Percentiles rank a stretch among this genome's conserved stretches.
Evolutionary conservation across 64 coral and sea anemone species (phyloP).

Genomic region (Montipora capricornis): DNA sequence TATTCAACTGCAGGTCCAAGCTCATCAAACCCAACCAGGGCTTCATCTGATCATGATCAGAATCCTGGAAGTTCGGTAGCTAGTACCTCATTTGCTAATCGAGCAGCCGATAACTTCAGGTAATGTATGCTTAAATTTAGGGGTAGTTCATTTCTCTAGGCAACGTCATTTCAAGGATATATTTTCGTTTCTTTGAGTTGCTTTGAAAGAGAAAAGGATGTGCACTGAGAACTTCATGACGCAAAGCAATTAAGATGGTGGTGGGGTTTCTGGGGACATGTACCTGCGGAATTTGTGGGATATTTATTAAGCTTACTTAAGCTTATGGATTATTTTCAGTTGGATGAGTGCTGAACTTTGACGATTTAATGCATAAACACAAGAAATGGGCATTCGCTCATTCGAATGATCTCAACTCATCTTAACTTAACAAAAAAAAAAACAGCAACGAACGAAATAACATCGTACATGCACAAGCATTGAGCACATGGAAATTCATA

Average conservation of each 20-base stretch:
- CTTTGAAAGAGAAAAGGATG: background rate
- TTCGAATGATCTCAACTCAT: background rate
- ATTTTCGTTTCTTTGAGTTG: background rate
- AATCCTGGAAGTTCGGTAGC: background rate
- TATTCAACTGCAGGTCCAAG: no score
- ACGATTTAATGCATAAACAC: background rate
- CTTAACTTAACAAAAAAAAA: background rate
- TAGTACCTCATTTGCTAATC: conserved; percentile 2
- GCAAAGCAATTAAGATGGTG: background rate
- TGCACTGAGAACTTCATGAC: background rate
- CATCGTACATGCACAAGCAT: background rate
- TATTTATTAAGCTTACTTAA: background rate
- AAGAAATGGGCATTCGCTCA: background rate
- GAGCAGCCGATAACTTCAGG: background rate
- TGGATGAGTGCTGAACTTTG: background rate
- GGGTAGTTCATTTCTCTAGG: background rate
- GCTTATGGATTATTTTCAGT: background rate
- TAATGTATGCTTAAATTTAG: background rate
- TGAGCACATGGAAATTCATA: background rate
- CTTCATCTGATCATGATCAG: conserved; percentile 9
- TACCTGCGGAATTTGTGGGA: background rate
- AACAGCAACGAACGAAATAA: background rate
- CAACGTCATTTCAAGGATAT: background rate
- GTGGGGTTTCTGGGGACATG: background rate
- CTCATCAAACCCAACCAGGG: no score